Conservation (phyloP, 2,797 vertebrate genomes). For the Galagoides demidoff region DNA sequence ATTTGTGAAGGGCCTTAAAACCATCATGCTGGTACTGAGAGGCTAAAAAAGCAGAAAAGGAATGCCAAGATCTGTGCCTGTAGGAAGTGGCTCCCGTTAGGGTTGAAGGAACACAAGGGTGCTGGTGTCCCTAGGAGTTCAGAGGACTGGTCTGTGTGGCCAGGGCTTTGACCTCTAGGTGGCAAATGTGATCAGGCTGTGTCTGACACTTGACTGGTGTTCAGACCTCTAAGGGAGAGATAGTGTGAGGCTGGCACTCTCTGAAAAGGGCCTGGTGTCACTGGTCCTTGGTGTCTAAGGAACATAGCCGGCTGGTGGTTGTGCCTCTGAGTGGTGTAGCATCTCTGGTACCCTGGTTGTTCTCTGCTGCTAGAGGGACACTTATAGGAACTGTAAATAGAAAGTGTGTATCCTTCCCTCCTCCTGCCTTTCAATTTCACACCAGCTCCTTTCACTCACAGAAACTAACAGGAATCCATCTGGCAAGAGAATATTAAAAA, state of each 20-base stretch:
- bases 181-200: not conserved
- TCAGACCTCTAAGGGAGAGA: not conserved
- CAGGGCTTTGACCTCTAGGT: not conserved
- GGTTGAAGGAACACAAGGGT: not conserved
- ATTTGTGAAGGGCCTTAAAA: not conserved
- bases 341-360: not conserved
- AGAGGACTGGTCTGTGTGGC: not conserved
- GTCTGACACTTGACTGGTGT: not conserved
- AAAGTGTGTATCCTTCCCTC: conserved; percentile 32
- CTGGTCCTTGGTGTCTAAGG: not conserved
- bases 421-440: conserved; percentile 54
- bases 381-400: conserved; percentile 42
- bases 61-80: not conserved
- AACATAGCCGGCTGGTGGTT: not conserved
- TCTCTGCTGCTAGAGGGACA: conserved; percentile 23
- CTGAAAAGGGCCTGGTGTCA: not conserved
- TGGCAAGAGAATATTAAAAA: conserved; percentile 52
- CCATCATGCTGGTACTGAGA: not conserved
- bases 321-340: not conserved
- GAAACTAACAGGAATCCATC: conserved; percentile 46
- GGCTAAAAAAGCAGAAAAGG: not conserved
- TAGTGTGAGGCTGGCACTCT: not conserved
- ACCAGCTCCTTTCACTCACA: conserved; percentile 32
- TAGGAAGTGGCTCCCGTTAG: not conserved
- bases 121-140: not conserved